phyloP scores from a whole-genome alignment of 2,113 vertebrate genomes.

The Lethenteron reissneri region DNA sequence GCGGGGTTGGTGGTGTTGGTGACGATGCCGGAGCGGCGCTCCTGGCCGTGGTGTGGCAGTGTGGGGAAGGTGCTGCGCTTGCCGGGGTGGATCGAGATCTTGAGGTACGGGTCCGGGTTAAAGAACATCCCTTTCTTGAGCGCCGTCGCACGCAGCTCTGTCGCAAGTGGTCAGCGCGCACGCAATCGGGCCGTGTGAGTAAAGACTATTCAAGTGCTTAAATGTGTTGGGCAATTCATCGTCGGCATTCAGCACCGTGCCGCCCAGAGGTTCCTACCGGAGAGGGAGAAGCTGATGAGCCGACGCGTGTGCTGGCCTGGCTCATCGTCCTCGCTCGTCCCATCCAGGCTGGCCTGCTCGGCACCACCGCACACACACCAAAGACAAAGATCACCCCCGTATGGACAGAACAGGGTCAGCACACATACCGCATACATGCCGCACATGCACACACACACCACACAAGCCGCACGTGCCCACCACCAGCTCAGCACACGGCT shows the following conservation, averaged over 20 bases:
- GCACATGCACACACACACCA: too few species aligned
- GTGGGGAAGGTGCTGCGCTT: constrained; percentile 92
- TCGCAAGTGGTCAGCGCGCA: constrained; percentile 8
- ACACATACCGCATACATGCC: too few species aligned
- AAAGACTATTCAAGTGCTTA: too few species aligned
- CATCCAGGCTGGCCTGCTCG: neutral
- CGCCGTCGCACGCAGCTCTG: constrained; percentile 75
- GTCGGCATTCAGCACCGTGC: neutral
- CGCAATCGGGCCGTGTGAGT: too few species aligned
- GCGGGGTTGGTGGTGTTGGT: constrained; percentile 77
- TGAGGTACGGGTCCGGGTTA: constrained; percentile 90
- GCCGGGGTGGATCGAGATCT: constrained; percentile 88
- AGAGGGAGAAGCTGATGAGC: constrained; percentile 77
- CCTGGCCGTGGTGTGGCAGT: constrained; percentile 80
- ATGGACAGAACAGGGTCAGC: too few species aligned
- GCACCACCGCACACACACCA: too few species aligned
- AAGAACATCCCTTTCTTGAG: constrained; percentile 99
- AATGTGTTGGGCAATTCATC: too few species aligned
- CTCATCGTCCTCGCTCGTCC: constrained; percentile 40
- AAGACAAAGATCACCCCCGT: too few species aligned
- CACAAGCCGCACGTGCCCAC: too few species aligned
- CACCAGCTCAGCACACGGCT: too few species aligned
- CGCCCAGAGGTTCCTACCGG: constrained; percentile 30
- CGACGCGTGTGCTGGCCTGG: constrained; percentile 54
- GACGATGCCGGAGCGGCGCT: constrained; percentile 63